phyloP scores from a whole-genome alignment of 30 jellyfish, hydroid and myxozoan species.

The Haliclystus octoradiatus region DNA sequence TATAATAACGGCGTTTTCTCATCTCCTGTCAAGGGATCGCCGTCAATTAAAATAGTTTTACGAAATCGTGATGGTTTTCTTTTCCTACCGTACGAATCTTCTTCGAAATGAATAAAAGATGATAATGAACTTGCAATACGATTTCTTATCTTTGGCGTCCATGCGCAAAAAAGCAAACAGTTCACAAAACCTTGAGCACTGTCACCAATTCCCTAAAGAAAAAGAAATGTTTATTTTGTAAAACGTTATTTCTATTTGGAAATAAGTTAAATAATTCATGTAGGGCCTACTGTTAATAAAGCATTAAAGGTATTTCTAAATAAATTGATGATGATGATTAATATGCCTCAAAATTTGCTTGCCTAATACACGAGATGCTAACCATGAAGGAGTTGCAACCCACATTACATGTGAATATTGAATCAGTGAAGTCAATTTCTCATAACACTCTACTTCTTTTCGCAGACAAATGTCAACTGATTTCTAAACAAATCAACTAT shows the following conservation, averaged over 20 bases:
- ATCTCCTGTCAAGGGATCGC: not conserved
- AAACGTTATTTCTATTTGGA: not conserved
- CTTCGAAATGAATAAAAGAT: not conserved
- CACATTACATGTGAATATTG: no score
- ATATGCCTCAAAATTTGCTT: no score
- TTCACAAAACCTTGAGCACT: conserved; percentile 71
- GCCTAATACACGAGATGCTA: no score
- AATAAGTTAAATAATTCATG: no score
- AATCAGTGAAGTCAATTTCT: no score
- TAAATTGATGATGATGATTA: no score
- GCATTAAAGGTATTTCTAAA: not conserved
- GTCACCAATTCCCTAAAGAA: conserved; percentile 76
- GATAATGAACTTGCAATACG: conserved; percentile 3
- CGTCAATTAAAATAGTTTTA: not conserved
- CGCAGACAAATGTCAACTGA: no score
- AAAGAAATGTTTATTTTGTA: not conserved
- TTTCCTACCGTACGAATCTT: not conserved
- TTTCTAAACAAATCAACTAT: no score
- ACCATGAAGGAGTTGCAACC: no score
- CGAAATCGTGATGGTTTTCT: not conserved
- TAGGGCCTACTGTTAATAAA: not conserved
- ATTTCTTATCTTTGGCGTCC: conserved; percentile 56
- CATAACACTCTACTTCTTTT: no score
- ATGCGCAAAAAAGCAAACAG: conserved; percentile 64
- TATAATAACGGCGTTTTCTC: not conserved